Evolutionary conservation across 1,140 invertebrate genomes (phyloP), one percentile per base, ranked within the genome.

Genomic region (Anthonomus grandis): DNA sequence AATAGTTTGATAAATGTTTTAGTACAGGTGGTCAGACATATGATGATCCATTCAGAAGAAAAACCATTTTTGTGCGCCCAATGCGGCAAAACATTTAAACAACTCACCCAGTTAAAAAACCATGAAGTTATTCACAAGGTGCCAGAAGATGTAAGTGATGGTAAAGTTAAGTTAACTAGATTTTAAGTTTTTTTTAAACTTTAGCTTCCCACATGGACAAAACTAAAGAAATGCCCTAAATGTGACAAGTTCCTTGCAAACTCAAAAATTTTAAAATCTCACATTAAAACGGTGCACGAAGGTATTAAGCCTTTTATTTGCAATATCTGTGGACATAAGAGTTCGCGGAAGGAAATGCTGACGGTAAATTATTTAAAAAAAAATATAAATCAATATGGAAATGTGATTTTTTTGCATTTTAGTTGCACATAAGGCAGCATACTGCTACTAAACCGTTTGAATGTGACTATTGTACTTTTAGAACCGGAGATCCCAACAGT

Each of bases 221-320:
- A 79, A 0, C 78, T 81, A 19, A 85, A 85, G 64, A 78, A 79
- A n/a, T 90, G 87, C 67, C 78, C 82, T 39, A 80, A 84, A 21
- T 90, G 87, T 66, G 75, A 80, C 15, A 78, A 85, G 27, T 80
- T 78, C 27, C 89, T 89, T 70, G 83, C 86, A 0, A 86, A 89
- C 63, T 81, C 83, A 3, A 89, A 90, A 69, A 85, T 84, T 63
- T 70, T 91, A 4, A 85, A 85, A 42, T 86, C 84, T 69, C 89
- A 91, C 57, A 81, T 89, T 9, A 83, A 89, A 69, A 81, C 83
- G 1, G 87, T 91, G 1, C 89, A 91, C 67, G 84, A 84, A 21
- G 87, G 89, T 66, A 72, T 88, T 13, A 86, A 87, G 60, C 86
- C 86, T 0, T 90, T 86, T 62, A 81, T 84, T 24, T 91, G 89